Evolutionary conservation across 2,797 vertebrate genomes (phyloP), one percentile per base, ranked within the genome.

Genomic region (Dendrocincla fuliginosa): DNA sequence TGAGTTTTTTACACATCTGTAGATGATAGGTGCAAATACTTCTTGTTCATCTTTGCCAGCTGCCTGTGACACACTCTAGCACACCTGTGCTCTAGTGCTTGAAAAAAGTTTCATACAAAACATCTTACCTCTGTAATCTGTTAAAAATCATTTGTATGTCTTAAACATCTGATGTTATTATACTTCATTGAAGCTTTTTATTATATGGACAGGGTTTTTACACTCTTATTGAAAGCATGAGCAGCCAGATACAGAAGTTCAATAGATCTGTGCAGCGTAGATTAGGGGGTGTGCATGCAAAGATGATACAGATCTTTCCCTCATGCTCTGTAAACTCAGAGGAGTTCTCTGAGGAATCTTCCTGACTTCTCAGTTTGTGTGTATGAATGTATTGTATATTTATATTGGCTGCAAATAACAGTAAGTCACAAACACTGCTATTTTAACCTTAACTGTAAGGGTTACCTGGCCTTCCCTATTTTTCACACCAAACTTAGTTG

Each of bases 1-100:
- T 35, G 16, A 49, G 23, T 8, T 64, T 90, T 84, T 93, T 91
- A 18, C 71, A 81, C 82, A 92, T 49, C 87, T 78, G 92, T 83
- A 83, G 57, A 35, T 4, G 60, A 87, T 56, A 65, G 85, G 74
- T 95, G 30, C 41, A 53, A 73, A 71, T 84, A 94, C 89, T 87
- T 95, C 84, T 90, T 96, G 42, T 87, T 97, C 83, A 18, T 75
- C 55, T 71, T 87, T 96, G 79, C 78, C 89, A 91, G 49, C 83
- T 94, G 86, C 82, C 87, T 89, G 1, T 93, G 84, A 89, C 83
- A 44, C 76, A n/a, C 33, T 70, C 16, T 86, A 60, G 67, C 59
- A 69, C 61, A 87, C 90, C 57, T 81, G 60, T 90, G 41, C 41
- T 70, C 81, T 71, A 89, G 32, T 75, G 78, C 35, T 42, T 56